Percentiles rank a stretch among this genome's conserved stretches.
Conservation (phyloP, 2,113 vertebrate species). For the Podocnemis expansa region DNA sequence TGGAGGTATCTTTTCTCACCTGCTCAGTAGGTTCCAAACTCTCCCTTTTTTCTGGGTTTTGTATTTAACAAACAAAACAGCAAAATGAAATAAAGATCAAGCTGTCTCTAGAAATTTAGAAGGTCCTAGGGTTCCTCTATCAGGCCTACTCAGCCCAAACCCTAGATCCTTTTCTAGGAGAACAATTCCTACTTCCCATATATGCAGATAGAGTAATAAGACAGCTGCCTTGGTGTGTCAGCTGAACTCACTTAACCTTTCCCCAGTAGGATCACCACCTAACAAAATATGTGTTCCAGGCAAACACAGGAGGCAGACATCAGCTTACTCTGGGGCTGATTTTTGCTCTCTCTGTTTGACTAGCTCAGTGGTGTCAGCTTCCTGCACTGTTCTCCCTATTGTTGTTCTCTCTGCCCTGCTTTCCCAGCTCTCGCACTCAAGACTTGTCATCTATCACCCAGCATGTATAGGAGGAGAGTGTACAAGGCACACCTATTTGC, state of each 20-base stretch:
- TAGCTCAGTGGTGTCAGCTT: background rate
- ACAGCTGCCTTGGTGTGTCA: background rate
- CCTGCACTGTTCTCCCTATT: background rate
- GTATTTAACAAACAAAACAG: background rate
- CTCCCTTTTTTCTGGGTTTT: background rate
- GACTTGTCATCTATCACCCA: background rate
- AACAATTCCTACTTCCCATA: background rate
- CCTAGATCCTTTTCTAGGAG: background rate
- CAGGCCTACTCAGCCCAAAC: fast-evolving
- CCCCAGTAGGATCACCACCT: background rate
- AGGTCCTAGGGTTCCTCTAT: background rate
- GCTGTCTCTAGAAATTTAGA: background rate
- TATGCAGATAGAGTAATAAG: background rate
- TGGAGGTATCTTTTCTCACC: background rate
- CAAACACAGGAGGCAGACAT: background rate
- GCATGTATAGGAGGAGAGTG: background rate
- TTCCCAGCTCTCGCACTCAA: background rate
- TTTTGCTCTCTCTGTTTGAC: background rate
- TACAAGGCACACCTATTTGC: background rate
- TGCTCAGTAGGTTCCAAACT: background rate
- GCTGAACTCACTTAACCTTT: background rate
- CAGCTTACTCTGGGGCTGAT: background rate
- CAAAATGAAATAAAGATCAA: background rate
- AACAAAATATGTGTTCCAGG: fast-evolving
- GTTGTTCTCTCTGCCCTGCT: background rate